phyloP scores from a whole-genome alignment of 2,888 invertebrate genomes.

The Drosophila picticornis region DNA sequence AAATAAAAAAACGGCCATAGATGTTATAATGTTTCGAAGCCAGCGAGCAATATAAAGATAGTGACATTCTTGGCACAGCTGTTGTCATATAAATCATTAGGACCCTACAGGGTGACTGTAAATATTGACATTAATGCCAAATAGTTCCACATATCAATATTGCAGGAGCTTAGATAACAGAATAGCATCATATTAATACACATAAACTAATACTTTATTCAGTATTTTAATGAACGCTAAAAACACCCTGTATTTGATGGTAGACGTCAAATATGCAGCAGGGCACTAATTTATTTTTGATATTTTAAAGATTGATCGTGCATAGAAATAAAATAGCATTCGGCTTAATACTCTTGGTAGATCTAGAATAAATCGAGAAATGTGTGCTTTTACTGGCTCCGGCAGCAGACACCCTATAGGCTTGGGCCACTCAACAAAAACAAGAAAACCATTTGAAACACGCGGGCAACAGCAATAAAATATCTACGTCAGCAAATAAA shows the following conservation, averaged over 20 bases:
- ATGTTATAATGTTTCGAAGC: constrained; percentile 38
- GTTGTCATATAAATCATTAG: constrained; percentile 74
- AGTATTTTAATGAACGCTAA: not conserved
- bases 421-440: constrained; percentile 9
- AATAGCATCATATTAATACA: not conserved
- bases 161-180: too few relatives aligned
- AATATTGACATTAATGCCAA: not conserved
- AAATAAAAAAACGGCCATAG: not conserved
- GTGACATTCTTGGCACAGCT: constrained; percentile 71
- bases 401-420: constrained; percentile 42
- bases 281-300: constrained; percentile 15
- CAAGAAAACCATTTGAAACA: constrained; percentile 30
- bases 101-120: constrained; percentile 63
- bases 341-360: not conserved
- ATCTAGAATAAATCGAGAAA: not conserved
- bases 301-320: constrained; percentile 13
- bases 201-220: not conserved
- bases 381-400: not conserved
- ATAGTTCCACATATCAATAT: not conserved
- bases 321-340: constrained; percentile 5
- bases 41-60: constrained; percentile 44
- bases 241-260: constrained; percentile 28
- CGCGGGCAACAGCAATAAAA: constrained; percentile 50
- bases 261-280: constrained; percentile 8
- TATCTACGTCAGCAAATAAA: constrained; percentile 71